These are phyloP conservation scores for Pogonognathellus flavescens DNA, from an alignment of 1,140 invertebrate genomes.

Conservation along the genomic window DNA sequence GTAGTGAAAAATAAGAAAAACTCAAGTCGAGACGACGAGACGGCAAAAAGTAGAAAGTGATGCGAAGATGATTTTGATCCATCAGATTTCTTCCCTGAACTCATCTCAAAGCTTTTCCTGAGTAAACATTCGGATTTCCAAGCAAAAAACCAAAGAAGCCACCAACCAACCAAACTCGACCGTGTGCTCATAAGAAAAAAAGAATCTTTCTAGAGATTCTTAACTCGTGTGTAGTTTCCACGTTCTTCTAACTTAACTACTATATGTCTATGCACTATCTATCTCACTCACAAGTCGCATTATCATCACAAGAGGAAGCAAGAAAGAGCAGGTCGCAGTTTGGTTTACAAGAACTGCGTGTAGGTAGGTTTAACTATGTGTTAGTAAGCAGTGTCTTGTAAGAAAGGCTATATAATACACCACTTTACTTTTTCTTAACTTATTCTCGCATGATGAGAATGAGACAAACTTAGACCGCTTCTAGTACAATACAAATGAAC, in stretches of 20 bases:
- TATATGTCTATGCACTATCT: neutral
- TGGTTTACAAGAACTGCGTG: too few species aligned
- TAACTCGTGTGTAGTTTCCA: slow-evolving; percentile 1
- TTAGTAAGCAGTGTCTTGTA: too few species aligned
- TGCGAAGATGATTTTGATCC: slow-evolving; percentile 59
- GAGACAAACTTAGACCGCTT: too few species aligned
- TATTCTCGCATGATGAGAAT: too few species aligned
- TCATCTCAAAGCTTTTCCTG: slow-evolving; percentile 63
- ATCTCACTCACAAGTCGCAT: neutral
- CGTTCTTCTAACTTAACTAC: neutral
- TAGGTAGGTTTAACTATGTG: too few species aligned
- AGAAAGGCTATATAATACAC: too few species aligned
- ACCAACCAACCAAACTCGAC: slow-evolving; percentile 34
- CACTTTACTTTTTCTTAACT: too few species aligned
- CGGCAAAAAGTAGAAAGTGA: slow-evolving; percentile 52
- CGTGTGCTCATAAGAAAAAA: slow-evolving; percentile 22
- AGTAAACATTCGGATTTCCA: slow-evolving; percentile 62
- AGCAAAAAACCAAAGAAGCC: slow-evolving; percentile 47
- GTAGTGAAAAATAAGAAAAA: slow-evolving; percentile 27
- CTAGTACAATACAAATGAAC: too few species aligned
- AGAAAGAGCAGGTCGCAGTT: too few species aligned
- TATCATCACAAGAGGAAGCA: too few species aligned
- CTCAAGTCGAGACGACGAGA: slow-evolving; percentile 42
- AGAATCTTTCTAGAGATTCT: slow-evolving; percentile 38
- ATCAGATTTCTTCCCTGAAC: slow-evolving; percentile 60